phyloP scores from a whole-genome alignment of 1,140 invertebrate species.

The Monochamus saltuarius region DNA sequence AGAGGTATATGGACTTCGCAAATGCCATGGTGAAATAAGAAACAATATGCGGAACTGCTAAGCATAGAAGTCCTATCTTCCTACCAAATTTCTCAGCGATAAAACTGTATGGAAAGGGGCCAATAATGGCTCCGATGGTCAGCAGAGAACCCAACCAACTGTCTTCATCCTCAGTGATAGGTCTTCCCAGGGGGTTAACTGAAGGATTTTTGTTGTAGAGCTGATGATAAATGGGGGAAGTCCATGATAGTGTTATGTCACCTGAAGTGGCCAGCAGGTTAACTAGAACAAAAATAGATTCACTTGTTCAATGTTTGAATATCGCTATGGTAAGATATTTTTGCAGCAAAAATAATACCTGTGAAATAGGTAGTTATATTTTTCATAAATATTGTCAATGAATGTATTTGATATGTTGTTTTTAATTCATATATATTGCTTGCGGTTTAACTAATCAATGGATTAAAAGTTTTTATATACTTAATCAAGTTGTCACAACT shows the following conservation, averaged over 20 bases:
- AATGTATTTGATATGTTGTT: too few species aligned
- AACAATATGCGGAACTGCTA: slow-evolving; percentile 59
- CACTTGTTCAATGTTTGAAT: too few species aligned
- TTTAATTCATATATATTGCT: too few species aligned
- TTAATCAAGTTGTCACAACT: too few species aligned
- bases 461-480: too few species aligned
- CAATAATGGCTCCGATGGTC: slow-evolving; percentile 73
- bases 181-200: slow-evolving; percentile 40
- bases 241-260: slow-evolving; percentile 57
- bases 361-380: too few species aligned
- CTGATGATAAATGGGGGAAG: slow-evolving; percentile 65
- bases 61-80: slow-evolving; percentile 49
- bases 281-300: slow-evolving; percentile 10
- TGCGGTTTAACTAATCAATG: too few species aligned
- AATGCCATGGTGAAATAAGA: slow-evolving; percentile 66
- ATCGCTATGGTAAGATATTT: too few species aligned
- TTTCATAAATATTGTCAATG: too few species aligned
- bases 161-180: slow-evolving; percentile 55
- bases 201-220: slow-evolving; percentile 44
- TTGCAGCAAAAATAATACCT: too few species aligned
- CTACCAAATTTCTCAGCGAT: slow-evolving; percentile 50
- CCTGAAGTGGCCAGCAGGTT: slow-evolving; percentile 18
- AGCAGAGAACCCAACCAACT: slow-evolving; percentile 82
- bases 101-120: slow-evolving; percentile 46
- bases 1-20: slow-evolving; percentile 53